Evolutionary conservation across 2,888 invertebrate genomes (phyloP), one percentile per base, ranked within the genome.

Genomic region (Camponotus fellah): DNA sequence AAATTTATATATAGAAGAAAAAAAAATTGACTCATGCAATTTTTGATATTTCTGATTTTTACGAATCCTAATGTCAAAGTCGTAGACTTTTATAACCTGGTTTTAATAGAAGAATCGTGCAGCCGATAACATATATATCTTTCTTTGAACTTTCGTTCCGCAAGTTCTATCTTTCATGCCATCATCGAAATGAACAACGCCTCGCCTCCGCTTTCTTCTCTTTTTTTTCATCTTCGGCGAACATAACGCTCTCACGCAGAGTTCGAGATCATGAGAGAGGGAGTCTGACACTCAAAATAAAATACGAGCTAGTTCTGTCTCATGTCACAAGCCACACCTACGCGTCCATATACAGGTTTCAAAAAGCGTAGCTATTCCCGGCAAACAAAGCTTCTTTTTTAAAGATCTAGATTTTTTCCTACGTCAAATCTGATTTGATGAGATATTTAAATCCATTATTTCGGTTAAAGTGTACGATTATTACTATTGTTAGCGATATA

Each of bases 241-340:
- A 88, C 66, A 60, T 69, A 71, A 62, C 81, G 84, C 91, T 91
- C 90, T 90, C 91, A 91, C 88, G 91, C 91, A 65, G 90, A 88
- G 92, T 72, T 85, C 62, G 84, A 88, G 89, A 87, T 88, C 85
- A 86, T 72, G 85, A 86, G 87, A 85, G 86, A 88, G 87, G 86
- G 86, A 88, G 84, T 86, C 87, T 91, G 88, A 88, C 91, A 91
- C 90, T 88, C 81, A 86, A 81, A 87, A 88, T 92, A 92, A 92
- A 91, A 92, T 92, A 92, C 91, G 92, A 92, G 91, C 91, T 87
- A 90, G 92, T 90, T 90, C 89, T 89, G 86, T 92, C 88, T 91
- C 91, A 49, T 89, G 91, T 91, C 90, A 91, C 85, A 84, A 86
- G 89, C 91, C 91, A 91, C 89, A 88, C 90, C 91, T 91, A 91